Evolutionary conservation across 2,797 vertebrate species (phyloP), one percentile per base, ranked within the genome.

Genomic region (Microctenopoma stevenorrisi): DNA sequence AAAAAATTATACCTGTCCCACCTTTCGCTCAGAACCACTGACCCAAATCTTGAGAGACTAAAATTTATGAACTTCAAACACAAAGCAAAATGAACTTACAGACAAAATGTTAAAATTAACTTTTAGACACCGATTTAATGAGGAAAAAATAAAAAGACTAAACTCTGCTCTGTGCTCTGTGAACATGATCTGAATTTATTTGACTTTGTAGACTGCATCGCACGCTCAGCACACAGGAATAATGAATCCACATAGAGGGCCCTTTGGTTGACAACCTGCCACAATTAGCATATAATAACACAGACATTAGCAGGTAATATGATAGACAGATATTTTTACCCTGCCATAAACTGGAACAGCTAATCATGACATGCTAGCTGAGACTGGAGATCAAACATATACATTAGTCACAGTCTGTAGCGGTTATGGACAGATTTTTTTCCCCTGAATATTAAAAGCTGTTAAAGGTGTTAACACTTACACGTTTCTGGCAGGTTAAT

Each of bases 401-500:
- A 54, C 53, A 13, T 54, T 9, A 48, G 51, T 52, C 59, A 71
- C 40, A 58, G 42, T 51, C 54, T 35, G 5, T 7, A 11, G 30
- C 37, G 63, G 38, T 58, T 62, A 28, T 43, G 37, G 56, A 67
- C 63, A 66, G 26, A 44, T 64, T 73, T 49, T 53, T 16, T 28
- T 2, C 11, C 7, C n/a, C 16, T 18, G 51, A 72, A 62, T 62
- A 73, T 68, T 68, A 65, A 71, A 68, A 52, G 58, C 62, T 51
- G 43, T 83, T 64, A 65, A 49, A 75, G 43, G 58, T 77, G 25
- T 79, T 81, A 63, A 76, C 25, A 0, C 18, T 25, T 40, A 37
- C 18, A 57, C 1, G 7, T 49, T 54, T 49, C 51, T 79, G 76
- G 46, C 73, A 82, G 54, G 58, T 84, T 70, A 57, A 74, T 59